Conservation (phyloP, 37 sponge, comb jelly and placozoan genomes). For the Amphimedon queenslandica region DNA sequence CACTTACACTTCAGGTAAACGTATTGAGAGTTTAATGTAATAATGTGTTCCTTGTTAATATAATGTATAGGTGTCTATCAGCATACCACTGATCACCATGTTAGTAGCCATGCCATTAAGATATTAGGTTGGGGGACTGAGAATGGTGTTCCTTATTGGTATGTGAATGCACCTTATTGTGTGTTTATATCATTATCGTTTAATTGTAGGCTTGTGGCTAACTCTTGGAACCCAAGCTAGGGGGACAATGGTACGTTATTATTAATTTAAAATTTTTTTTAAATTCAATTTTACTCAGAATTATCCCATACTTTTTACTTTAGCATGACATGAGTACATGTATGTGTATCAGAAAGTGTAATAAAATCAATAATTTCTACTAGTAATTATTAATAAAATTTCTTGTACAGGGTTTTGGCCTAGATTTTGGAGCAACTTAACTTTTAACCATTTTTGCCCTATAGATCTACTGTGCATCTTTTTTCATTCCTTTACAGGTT, state of each 20-base stretch:
- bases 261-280: too few species aligned
- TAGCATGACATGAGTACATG: too few species aligned
- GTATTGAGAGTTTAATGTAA: neutral
- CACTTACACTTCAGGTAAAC: constrained; percentile 82
- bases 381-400: too few species aligned
- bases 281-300: too few species aligned
- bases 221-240: constrained; percentile 97
- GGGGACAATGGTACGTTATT: constrained; percentile 94
- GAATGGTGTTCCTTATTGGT: constrained; percentile 90
- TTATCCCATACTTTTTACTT: too few species aligned
- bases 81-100: constrained; percentile 37
- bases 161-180: neutral
- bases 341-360: too few species aligned
- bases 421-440: too few species aligned
- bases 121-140: constrained; percentile 96
- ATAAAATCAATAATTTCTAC: neutral
- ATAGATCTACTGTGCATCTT: too few species aligned
- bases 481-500: constrained; percentile 80
- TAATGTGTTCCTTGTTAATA: neutral
- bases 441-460: too few species aligned
- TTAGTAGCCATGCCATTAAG: constrained; percentile 95
- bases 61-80: constrained; percentile 76
- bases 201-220: constrained; percentile 86
- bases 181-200: neutral
- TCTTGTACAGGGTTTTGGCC: too few species aligned